Percentiles rank a stretch among this genome's conserved stretches.
These are phyloP conservation scores for Thymelicus acteon DNA, from an alignment of 2,888 invertebrate genomes.

Conservation along the genomic window DNA sequence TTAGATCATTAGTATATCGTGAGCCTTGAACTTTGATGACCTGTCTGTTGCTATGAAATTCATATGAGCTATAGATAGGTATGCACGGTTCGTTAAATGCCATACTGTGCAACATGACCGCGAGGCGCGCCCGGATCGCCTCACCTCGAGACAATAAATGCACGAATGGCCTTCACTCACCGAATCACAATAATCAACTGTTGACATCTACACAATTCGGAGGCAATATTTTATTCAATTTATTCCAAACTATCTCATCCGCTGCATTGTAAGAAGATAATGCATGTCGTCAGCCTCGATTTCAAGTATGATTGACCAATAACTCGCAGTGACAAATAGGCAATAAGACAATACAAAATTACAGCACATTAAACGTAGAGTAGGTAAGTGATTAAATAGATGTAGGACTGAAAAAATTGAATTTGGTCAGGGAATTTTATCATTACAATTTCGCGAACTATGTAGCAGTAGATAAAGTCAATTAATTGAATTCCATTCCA, in stretches of 20 bases:
- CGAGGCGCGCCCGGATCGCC: not conserved
- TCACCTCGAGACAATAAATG: conserved; percentile 24
- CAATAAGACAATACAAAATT: too few relatives aligned
- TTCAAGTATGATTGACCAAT: not conserved
- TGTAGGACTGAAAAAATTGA: too few relatives aligned
- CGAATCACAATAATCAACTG: conserved; percentile 8
- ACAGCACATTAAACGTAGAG: too few relatives aligned
- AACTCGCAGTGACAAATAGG: too few relatives aligned
- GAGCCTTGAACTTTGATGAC: conserved; percentile 18
- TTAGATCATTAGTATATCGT: conserved; percentile 14
- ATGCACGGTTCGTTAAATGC: conserved; percentile 14
- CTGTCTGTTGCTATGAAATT: conserved; percentile 17
- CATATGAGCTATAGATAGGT: conserved; percentile 13
- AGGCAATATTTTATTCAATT: conserved; percentile 18
- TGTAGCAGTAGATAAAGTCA: too few relatives aligned
- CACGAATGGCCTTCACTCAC: conserved; percentile 18
- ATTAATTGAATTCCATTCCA: too few relatives aligned
- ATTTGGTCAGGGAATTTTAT: too few relatives aligned
- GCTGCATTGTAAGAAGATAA: conserved; percentile 1
- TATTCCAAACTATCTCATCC: conserved; percentile 13
- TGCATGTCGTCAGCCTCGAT: not conserved
- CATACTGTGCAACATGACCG: not conserved
- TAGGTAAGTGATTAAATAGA: too few relatives aligned
- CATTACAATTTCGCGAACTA: too few relatives aligned
- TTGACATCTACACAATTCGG: conserved; percentile 9